These are phyloP conservation scores for Lycocerus yunnanus DNA, from an alignment of 2,888 invertebrate genomes.

Conservation along the genomic window DNA sequence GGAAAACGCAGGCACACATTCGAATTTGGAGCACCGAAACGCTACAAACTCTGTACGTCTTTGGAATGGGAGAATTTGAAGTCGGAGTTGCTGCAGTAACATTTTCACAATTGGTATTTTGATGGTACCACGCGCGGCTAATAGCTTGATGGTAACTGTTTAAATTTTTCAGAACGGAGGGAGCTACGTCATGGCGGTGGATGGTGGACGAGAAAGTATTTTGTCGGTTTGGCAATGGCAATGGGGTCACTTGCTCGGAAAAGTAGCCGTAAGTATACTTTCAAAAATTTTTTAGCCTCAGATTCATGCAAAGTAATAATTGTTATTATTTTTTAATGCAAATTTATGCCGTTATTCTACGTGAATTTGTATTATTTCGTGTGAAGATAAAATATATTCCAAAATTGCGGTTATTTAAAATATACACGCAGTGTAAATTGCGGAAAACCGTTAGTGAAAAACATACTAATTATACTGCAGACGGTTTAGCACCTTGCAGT, in stretches of 20 bases:
- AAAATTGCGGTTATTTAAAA: neutral
- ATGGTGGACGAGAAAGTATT: slow-evolving; percentile 87
- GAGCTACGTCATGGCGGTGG: slow-evolving; percentile 86
- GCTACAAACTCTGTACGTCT: slow-evolving; percentile 84
- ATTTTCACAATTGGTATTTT: slow-evolving; percentile 86
- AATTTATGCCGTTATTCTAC: neutral
- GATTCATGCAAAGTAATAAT: slow-evolving; percentile 1
- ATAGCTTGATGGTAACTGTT: no score
- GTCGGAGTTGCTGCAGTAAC: slow-evolving; percentile 86
- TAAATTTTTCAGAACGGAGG: slow-evolving; percentile 74
- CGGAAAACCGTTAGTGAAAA: neutral
- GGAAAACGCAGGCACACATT: slow-evolving; percentile 87
- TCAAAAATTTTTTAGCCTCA: neutral
- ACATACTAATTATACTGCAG: neutral
- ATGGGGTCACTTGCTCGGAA: slow-evolving; percentile 89
- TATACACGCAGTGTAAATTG: slow-evolving; percentile 18
- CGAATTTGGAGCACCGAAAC: slow-evolving; percentile 92
- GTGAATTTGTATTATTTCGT: neutral
- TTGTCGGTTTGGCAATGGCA: slow-evolving; percentile 96
- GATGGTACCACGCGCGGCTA: no score
- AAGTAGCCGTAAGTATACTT: slow-evolving; percentile 80
- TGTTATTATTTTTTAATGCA: neutral
- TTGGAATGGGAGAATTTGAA: slow-evolving; percentile 90
- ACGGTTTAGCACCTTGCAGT: neutral
- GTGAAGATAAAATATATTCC: neutral